These are phyloP conservation scores for Trilocha varians DNA, from an alignment of 2,888 invertebrate genomes.

Conservation along the genomic window DNA sequence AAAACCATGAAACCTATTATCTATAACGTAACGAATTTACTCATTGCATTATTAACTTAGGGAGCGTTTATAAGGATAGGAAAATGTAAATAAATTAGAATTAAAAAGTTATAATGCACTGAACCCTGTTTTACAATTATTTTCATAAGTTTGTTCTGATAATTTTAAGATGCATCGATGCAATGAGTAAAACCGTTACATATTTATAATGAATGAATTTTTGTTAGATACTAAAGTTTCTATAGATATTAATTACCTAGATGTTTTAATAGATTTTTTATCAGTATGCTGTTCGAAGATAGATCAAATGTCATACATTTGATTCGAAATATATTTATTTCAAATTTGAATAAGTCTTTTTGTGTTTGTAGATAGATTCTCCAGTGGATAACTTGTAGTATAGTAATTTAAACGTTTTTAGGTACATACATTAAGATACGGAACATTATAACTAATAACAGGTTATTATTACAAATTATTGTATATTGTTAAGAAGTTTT, in stretches of 20 bases:
- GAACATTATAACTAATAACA: constrained; percentile 33
- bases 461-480: constrained; percentile 44
- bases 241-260: constrained; percentile 67
- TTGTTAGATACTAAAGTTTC: constrained; percentile 67
- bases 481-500: constrained; percentile 63
- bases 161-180: constrained; percentile 36
- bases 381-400: constrained; percentile 55
- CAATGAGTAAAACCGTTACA: constrained; percentile 44
- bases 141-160: no score
- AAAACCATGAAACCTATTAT: constrained; percentile 54
- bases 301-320: constrained; percentile 73
- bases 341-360: constrained; percentile 69
- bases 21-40: constrained; percentile 33
- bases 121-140: no score
- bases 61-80: no score
- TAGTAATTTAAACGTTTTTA: constrained; percentile 41
- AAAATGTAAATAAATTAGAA: background rate
- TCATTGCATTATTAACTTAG: constrained; percentile 33
- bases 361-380: constrained; percentile 69
- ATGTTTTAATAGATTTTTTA: constrained; percentile 70
- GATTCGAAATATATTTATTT: constrained; percentile 73
- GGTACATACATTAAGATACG: constrained; percentile 28
- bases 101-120: no score
- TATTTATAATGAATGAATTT: constrained; percentile 57
- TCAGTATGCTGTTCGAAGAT: constrained; percentile 63